phyloP scores from a whole-genome alignment of 2,113 vertebrate species.

The Bombycilla garrulus region DNA sequence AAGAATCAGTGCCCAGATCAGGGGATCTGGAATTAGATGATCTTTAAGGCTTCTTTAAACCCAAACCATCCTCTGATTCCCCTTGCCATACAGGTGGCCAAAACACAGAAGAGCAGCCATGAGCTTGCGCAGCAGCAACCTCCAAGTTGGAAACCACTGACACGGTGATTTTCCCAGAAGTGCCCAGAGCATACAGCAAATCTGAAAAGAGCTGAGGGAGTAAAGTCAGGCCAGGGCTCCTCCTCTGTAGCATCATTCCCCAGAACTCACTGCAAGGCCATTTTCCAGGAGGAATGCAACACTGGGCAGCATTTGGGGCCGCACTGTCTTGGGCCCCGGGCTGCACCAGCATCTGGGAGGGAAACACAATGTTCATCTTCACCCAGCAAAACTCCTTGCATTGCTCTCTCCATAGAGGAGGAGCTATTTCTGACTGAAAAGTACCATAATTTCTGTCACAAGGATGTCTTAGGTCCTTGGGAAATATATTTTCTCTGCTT shows the following conservation, averaged over 20 bases:
- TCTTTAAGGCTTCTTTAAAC: background rate
- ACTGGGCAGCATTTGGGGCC: background rate
- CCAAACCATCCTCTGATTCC: background rate
- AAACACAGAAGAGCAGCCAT: rapidly evolving
- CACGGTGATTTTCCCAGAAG: background rate
- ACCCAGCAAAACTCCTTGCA: background rate
- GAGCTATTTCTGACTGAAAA: background rate
- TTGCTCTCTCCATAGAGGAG: background rate
- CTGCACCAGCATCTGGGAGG: rapidly evolving
- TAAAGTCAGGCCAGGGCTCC: background rate
- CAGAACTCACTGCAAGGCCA: rapidly evolving
- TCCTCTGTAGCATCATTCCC: background rate
- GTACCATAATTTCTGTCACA: background rate
- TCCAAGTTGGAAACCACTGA: background rate
- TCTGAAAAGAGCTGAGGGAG: background rate
- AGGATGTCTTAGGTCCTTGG: background rate
- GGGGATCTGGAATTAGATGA: background rate
- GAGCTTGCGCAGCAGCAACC: rapidly evolving
- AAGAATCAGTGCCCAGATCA: background rate
- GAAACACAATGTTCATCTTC: background rate
- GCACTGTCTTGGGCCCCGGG: background rate
- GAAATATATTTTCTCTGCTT: background rate
- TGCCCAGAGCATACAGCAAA: background rate
- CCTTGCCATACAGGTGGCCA: background rate
- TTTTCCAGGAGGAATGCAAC: background rate